phyloP scores from a whole-genome alignment of 2,113 vertebrate genomes.

The Bubo bubo region DNA sequence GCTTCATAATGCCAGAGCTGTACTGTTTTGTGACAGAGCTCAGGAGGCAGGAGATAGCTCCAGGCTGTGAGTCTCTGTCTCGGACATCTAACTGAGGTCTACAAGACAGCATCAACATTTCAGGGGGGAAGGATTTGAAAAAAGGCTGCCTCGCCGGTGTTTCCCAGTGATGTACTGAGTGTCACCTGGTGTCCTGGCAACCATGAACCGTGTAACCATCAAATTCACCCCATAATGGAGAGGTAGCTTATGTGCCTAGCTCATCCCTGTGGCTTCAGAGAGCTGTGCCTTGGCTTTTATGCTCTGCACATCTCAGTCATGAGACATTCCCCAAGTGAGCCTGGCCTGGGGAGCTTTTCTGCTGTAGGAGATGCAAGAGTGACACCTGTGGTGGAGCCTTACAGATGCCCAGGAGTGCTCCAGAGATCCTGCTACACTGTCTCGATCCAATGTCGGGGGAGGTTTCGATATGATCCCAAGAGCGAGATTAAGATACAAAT shows the following conservation, averaged over 20 bases:
- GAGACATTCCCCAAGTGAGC: not conserved
- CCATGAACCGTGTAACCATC: fast-evolving
- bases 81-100: not conserved
- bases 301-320: not conserved
- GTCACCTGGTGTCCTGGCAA: not conserved
- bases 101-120: not conserved
- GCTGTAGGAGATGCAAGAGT: not conserved
- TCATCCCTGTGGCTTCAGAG: not conserved
- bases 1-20: fast-evolving
- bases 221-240: not conserved
- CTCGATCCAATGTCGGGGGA: too few species aligned
- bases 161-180: not conserved
- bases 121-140: not conserved
- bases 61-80: not conserved
- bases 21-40: not conserved
- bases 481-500: too few species aligned
- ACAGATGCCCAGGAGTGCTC: fast-evolving
- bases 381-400: not conserved
- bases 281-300: not conserved
- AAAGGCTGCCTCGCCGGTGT: not conserved
- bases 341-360: not conserved
- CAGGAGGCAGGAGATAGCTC: not conserved
- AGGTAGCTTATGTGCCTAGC: not conserved
- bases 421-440: not conserved
- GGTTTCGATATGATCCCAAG: too few species aligned